phyloP scores from a whole-genome alignment of 2,797 vertebrate species.

The Melanotaenia nigrans region DNA sequence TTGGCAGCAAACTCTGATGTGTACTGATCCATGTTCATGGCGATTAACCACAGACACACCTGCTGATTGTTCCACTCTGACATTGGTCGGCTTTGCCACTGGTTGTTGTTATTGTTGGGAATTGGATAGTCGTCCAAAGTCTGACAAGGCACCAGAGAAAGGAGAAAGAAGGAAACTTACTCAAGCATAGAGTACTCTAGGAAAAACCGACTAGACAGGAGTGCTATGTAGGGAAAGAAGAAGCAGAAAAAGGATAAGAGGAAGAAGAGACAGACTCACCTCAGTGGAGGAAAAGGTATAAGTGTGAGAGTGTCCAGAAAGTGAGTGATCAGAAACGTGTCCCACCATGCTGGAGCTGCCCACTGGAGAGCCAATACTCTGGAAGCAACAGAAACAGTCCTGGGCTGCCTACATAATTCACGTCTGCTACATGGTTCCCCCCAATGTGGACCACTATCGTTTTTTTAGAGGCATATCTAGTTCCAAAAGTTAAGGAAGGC shows the following conservation, averaged over 20 bases:
- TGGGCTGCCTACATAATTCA: constrained; percentile 28
- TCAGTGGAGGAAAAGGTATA: constrained; percentile 91
- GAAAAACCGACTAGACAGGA: constrained; percentile 7
- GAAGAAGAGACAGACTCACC: constrained; percentile 83
- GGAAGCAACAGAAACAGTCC: constrained; percentile 77
- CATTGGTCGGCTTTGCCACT: constrained; percentile 86
- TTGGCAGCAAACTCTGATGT: constrained; percentile 82
- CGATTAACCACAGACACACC: constrained; percentile 88
- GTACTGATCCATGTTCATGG: constrained; percentile 90
- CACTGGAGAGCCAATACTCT: constrained; percentile 87
- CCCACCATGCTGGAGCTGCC: constrained; percentile 87
- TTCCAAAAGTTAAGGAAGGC: not conserved
- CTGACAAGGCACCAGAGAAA: constrained; percentile 64
- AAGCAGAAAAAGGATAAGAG: constrained; percentile 73
- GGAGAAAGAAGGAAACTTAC: not conserved
- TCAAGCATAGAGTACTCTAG: constrained; percentile 15
- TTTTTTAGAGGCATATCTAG: not conserved
- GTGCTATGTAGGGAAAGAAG: not conserved
- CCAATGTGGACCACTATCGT: not conserved
- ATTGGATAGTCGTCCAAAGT: constrained; percentile 84
- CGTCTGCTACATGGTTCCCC: constrained; percentile 9
- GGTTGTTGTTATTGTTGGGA: constrained; percentile 84
- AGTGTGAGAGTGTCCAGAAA: constrained; percentile 88
- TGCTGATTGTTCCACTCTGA: constrained; percentile 89
- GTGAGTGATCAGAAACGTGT: constrained; percentile 87